Percentiles rank a stretch among this genome's conserved stretches.
phyloP scores from a whole-genome alignment of 2,797 vertebrate species.

The Semotilus atromaculatus region DNA sequence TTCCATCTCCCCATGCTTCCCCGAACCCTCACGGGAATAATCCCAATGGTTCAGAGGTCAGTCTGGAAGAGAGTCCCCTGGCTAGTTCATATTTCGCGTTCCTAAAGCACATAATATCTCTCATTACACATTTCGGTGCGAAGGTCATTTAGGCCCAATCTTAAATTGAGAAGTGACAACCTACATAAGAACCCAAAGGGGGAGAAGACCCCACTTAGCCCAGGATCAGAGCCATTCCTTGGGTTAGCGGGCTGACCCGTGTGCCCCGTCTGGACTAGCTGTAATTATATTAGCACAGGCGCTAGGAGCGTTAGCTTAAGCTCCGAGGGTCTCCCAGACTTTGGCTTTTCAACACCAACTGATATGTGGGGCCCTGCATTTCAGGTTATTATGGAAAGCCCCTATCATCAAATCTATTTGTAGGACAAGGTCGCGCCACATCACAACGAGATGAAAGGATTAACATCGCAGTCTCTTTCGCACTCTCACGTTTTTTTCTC shows the following conservation, averaged over 20 bases:
- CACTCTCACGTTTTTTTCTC: constrained; percentile 45
- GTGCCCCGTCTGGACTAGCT: constrained; percentile 65
- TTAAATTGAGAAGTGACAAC: constrained; percentile 55
- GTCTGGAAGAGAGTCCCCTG: constrained; percentile 69
- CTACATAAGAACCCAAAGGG: constrained; percentile 58
- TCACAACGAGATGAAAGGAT: constrained; percentile 60
- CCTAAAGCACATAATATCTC: constrained; percentile 62
- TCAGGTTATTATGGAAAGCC: constrained; percentile 57
- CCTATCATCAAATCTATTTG: constrained; percentile 70
- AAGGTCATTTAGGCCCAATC: constrained; percentile 37
- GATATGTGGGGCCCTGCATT: constrained; percentile 64
- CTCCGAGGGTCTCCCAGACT: constrained; percentile 65
- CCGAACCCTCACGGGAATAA: constrained; percentile 68
- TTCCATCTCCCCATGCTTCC: constrained; percentile 11
- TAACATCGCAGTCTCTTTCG: constrained; percentile 50
- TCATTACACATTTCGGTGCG: constrained; percentile 63
- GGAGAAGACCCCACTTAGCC: constrained; percentile 59
- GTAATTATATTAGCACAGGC: constrained; percentile 74
- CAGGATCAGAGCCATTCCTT: constrained; percentile 66
- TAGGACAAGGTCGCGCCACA: constrained; percentile 70
- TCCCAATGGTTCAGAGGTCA: constrained; percentile 66
- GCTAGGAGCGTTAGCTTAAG: constrained; percentile 70
- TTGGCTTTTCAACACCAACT: constrained; percentile 71
- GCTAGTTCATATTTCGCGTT: constrained; percentile 60
- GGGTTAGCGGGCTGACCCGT: constrained; percentile 63